Percentiles rank a stretch among this genome's conserved stretches.
These are phyloP conservation scores for Barnardius zonarius DNA, from an alignment of 2,113 vertebrate genomes.

Conservation along the genomic window DNA sequence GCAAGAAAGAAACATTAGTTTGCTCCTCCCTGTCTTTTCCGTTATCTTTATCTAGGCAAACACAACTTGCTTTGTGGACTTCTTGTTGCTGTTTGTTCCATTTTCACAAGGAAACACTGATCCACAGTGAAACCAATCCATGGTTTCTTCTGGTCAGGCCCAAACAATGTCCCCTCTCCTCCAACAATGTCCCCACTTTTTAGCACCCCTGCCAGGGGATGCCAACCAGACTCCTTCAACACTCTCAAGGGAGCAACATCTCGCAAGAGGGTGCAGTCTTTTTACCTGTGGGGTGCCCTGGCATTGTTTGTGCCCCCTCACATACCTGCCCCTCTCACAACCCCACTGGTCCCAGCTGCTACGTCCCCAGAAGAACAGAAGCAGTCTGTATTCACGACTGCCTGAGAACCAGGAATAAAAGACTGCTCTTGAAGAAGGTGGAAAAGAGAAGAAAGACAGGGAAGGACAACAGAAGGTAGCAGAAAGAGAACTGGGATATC, in stretches of 20 bases:
- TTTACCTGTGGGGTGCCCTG: not conserved
- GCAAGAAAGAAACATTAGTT: slow-evolving; percentile 29
- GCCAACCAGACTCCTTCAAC: not conserved
- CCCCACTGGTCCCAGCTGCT: not conserved
- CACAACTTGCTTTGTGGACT: not conserved
- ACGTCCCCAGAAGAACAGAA: not conserved
- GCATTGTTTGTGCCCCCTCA: fast-evolving
- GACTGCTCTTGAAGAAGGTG: not conserved
- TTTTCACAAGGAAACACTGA: slow-evolving; percentile 1
- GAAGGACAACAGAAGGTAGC: not conserved
- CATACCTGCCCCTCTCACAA: not conserved
- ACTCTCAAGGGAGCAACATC: not conserved
- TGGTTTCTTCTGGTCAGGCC: not conserved
- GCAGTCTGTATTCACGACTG: not conserved
- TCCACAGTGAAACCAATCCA: not conserved
- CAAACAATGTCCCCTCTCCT: not conserved
- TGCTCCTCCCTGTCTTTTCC: not conserved
- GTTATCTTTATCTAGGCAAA: slow-evolving; percentile 25
- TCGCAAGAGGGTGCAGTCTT: not conserved
- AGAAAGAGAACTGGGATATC: not conserved
- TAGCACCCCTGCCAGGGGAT: not conserved
- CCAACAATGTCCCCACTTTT: not conserved
- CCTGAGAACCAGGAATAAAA: not conserved
- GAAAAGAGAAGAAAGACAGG: not conserved
- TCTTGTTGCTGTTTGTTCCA: not conserved